These are phyloP conservation scores for Drosophila kambysellisi DNA, from an alignment of 2,888 invertebrate genomes.

Conservation along the genomic window DNA sequence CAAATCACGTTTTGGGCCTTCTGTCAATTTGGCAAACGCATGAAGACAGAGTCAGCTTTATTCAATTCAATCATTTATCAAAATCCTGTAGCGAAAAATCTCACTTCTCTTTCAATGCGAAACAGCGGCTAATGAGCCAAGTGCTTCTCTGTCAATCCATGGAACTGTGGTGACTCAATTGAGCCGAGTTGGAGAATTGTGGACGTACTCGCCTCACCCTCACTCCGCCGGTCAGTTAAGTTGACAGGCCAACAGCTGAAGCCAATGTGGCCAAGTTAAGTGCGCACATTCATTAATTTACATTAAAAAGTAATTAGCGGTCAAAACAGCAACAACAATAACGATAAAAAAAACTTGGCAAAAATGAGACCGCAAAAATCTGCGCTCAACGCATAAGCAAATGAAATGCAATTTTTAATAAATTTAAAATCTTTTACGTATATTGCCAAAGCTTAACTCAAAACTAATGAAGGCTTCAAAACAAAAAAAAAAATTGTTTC, in stretches of 20 bases:
- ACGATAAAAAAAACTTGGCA: slow-evolving; percentile 8
- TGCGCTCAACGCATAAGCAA: slow-evolving; percentile 40
- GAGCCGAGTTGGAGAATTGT: slow-evolving; percentile 26
- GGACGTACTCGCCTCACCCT: slow-evolving; percentile 5
- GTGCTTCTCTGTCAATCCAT: slow-evolving; percentile 51
- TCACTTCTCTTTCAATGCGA: slow-evolving; percentile 52
- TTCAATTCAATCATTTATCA: slow-evolving; percentile 77
- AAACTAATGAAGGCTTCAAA: slow-evolving; percentile 6
- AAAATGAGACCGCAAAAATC: slow-evolving; percentile 63
- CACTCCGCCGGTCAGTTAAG: slow-evolving; percentile 41
- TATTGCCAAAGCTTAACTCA: slow-evolving; percentile 17
- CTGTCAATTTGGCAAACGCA: slow-evolving; percentile 46
- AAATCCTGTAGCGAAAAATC: slow-evolving; percentile 41
- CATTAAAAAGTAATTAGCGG: slow-evolving; percentile 83
- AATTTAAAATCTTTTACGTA: slow-evolving; percentile 30
- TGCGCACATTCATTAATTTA: slow-evolving; percentile 81
- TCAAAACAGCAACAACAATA: slow-evolving; percentile 42
- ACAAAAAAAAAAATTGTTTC: background rate
- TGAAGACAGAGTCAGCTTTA: slow-evolving; percentile 40
- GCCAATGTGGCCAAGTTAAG: slow-evolving; percentile 71
- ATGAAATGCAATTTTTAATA: slow-evolving; percentile 62
- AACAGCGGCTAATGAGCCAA: slow-evolving; percentile 70
- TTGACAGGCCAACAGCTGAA: slow-evolving; percentile 56
- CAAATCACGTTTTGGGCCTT: slow-evolving; percentile 32
- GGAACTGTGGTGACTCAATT: slow-evolving; percentile 64